phyloP scores from a whole-genome alignment of 2,113 vertebrate species.

The Pelobates fuscus region DNA sequence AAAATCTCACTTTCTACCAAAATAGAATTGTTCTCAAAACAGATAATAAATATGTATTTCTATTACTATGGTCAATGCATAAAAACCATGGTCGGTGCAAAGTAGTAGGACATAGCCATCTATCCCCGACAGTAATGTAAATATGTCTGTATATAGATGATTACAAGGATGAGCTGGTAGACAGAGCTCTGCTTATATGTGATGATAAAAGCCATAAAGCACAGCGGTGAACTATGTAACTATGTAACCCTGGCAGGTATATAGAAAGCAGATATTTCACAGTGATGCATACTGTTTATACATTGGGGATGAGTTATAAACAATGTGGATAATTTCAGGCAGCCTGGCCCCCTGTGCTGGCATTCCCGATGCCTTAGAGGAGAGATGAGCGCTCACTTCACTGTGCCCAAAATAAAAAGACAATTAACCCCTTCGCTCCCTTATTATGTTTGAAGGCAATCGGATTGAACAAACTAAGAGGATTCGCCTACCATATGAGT shows the following conservation, averaged over 20 bases:
- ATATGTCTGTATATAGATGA: neutral
- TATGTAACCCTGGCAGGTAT: too few species aligned
- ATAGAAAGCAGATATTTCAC: constrained; percentile 42
- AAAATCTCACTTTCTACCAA: too few species aligned
- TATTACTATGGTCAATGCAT: too few species aligned
- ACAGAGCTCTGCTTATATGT: constrained; percentile 26
- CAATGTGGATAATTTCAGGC: constrained; percentile 41
- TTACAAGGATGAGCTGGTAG: constrained; percentile 27
- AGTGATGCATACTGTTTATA: constrained; percentile 31
- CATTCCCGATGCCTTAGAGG: neutral
- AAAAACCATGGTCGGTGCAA: too few species aligned
- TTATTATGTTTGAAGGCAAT: too few species aligned
- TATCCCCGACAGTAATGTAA: neutral
- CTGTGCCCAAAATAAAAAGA: neutral
- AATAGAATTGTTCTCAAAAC: too few species aligned
- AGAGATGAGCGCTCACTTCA: neutral
- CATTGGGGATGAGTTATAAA: constrained; percentile 32
- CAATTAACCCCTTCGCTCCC: too few species aligned
- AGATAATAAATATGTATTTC: too few species aligned
- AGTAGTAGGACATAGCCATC: neutral
- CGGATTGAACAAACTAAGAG: too few species aligned
- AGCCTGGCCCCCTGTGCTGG: constrained; percentile 32
- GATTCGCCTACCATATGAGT: too few species aligned
- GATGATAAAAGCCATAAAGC: constrained; percentile 35
- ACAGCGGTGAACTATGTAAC: constrained; percentile 28